Base-by-base conservation (phyloP, 2,888 invertebrate genomes). In the Myopa testacea region DNA sequence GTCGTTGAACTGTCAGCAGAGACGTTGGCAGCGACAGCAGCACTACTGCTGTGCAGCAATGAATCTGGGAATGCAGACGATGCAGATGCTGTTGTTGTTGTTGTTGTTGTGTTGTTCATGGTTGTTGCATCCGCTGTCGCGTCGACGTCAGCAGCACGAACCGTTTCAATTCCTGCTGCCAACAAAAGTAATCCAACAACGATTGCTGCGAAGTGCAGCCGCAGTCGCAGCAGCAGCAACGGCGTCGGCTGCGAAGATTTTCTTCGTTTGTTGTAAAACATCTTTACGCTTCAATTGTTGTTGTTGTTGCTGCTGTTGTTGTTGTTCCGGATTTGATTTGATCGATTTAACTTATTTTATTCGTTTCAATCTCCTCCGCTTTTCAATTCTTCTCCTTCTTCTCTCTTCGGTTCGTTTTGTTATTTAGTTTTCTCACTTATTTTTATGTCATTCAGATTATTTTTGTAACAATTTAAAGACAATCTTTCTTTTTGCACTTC, bases 141-240 rank as follows among this genome's bases (percentile, higher is more conserved):
- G 71, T 81, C 84, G 82, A 83, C 82, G 81, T 84, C 85, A 82
- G 84, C 84, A 79, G 85, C 84, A 76, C 83, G 84, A 81, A 84
- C 84, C 80, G 84, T 84, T 85, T 85, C 84, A 86, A 85, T 85
- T 84, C 84, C 85, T 84, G 78, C 58, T 65, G 63, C 78, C 82
- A 69, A 77, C 82, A 87, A 81, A 83, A 87, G 81, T 84, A 86
- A 82, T 83, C 84, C 87, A 82, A 84, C 86, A 81, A 87, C 81
- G 80, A 82, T 83, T 76, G 83, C 82, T 77, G 83, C 73, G 73
- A 84, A 83, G 77, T n/a, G 78, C 40, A 34, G 70, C 52, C 72
- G 77, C 78, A 40, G 26, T 2, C 26, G 26, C 78, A 34, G 78
- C 40, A 34, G 70, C 52, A 75, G 77, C 78, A 40, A 75, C 40